phyloP scores from a whole-genome alignment of 2,888 invertebrate genomes.

The Meiosimyza platycephala region DNA sequence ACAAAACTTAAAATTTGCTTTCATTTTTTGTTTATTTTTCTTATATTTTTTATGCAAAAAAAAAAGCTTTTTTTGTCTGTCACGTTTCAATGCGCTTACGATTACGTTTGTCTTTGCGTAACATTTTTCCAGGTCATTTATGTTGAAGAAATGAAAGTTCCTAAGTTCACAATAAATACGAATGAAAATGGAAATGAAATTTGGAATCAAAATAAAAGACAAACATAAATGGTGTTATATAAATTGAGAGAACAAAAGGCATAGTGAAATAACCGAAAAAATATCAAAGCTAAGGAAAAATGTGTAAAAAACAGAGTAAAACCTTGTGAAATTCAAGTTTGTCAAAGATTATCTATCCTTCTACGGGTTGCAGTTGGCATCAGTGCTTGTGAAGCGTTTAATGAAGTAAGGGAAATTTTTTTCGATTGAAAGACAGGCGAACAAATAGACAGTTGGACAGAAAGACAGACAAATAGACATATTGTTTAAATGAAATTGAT shows the following conservation, averaged over 20 bases:
- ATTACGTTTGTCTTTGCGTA: constrained; percentile 19
- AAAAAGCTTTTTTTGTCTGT: background rate
- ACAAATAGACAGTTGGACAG: background rate
- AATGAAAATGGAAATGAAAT: constrained; percentile 41
- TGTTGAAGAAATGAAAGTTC: constrained; percentile 19
- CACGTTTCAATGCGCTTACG: constrained; percentile 11
- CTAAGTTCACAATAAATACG: constrained; percentile 38
- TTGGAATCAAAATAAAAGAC: constrained; percentile 41
- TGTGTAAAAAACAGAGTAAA: too few species aligned
- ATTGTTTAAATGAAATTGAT: constrained; percentile 19
- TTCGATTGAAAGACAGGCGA: too few species aligned
- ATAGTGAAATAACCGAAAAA: background rate
- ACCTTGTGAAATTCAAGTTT: too few species aligned
- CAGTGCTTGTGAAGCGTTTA: too few species aligned
- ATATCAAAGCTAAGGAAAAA: too few species aligned
- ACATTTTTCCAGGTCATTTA: constrained; percentile 42
- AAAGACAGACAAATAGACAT: background rate
- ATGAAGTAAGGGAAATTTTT: too few species aligned
- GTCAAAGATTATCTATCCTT: too few species aligned
- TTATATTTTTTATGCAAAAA: too few species aligned
- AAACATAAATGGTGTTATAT: constrained; percentile 30
- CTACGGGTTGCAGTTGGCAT: too few species aligned
- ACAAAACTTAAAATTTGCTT: too few species aligned
- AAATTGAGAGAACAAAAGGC: constrained; percentile 1
- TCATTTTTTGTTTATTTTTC: too few species aligned